phyloP scores from a whole-genome alignment of 2,797 vertebrate species.

The Phoebastria nigripes region DNA sequence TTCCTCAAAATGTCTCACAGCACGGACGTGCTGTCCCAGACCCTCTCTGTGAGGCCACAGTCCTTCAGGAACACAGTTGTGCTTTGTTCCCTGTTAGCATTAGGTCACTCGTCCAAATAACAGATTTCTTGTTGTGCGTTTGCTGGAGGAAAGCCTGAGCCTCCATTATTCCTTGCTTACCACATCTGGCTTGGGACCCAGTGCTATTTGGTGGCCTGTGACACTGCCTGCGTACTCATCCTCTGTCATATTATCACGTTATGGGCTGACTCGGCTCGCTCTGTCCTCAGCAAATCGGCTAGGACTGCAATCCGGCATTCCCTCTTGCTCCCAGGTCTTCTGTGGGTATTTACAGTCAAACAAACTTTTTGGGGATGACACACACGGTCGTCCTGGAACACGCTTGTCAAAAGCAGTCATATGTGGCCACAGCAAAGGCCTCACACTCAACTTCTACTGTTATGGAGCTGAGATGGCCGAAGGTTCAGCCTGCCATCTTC shows the following conservation, averaged over 20 bases:
- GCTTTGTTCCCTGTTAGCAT: neutral
- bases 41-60: neutral
- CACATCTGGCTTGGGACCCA: neutral
- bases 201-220: neutral
- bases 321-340: neutral
- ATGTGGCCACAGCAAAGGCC: rapidly evolving
- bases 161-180: neutral
- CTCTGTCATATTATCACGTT: rapidly evolving
- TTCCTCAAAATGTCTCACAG: neutral
- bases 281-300: neutral
- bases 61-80: neutral
- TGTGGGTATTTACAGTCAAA: neutral
- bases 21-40: rapidly evolving
- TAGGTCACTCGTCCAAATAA: neutral
- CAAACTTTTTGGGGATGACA: neutral
- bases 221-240: neutral
- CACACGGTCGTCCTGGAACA: neutral
- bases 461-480: neutral
- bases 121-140: neutral
- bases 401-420: neutral
- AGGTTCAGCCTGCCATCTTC: neutral
- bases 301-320: rapidly evolving
- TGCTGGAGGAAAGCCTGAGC: neutral
- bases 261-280: neutral
- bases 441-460: rapidly evolving